A percentile compares a stretch with the other conserved stretches of the same genome.
phyloP scores from a whole-genome alignment of 2,113 vertebrate species.

The Acrocephalus kingi region DNA sequence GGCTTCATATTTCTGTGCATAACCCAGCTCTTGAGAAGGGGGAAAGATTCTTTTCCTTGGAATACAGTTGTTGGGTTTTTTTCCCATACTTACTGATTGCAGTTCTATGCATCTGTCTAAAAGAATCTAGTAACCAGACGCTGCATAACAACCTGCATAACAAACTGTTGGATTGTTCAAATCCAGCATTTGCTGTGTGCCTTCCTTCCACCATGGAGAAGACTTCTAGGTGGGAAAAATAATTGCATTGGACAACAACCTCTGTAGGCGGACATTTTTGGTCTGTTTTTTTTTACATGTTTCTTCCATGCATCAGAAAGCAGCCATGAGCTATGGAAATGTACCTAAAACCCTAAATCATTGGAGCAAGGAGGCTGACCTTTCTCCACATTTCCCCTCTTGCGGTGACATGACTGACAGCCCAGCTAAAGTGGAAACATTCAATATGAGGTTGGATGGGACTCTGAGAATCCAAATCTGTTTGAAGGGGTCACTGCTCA shows the following conservation, averaged over 20 bases:
- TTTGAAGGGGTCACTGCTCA: not conserved
- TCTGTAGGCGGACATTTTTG: not conserved
- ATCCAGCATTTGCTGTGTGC: not conserved
- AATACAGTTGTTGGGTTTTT: not conserved
- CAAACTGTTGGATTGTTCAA: not conserved
- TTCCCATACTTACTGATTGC: not conserved
- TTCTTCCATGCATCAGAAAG: not conserved
- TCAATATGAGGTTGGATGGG: not conserved
- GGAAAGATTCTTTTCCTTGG: not conserved
- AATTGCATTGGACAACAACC: not conserved
- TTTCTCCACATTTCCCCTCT: not conserved
- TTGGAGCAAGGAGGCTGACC: not conserved
- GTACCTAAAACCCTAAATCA: not conserved
- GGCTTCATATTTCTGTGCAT: not conserved
- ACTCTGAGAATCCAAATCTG: not conserved
- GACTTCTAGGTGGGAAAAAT: not conserved
- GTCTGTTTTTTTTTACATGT: not conserved
- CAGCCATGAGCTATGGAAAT: not conserved
- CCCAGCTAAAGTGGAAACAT: not conserved
- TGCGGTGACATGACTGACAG: not conserved
- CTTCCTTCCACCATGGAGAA: not conserved
- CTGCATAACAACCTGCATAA: not conserved
- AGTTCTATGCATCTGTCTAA: not conserved
- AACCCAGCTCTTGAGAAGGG: not conserved
- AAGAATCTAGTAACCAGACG: not conserved